Conservation (phyloP, 2,797 vertebrate genomes). For the Sebastes iracundus region DNA sequence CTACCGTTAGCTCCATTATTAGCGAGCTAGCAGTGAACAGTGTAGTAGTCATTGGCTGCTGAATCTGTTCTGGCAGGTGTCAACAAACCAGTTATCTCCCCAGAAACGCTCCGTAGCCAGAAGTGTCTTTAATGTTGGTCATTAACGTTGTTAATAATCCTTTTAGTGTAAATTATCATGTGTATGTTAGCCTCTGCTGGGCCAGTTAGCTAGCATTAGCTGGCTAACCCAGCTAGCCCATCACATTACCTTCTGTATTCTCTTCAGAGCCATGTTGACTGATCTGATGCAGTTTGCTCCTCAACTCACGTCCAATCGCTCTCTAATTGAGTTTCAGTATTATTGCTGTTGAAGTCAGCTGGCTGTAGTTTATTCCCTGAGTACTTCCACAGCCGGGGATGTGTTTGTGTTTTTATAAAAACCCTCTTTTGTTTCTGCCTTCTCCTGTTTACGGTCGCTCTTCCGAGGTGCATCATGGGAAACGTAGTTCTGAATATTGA, state of each 20-base stretch:
- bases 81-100: background rate
- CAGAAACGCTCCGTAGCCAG: background rate
- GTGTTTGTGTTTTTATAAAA: constrained; percentile 61
- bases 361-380: constrained; percentile 67
- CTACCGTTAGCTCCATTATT: constrained; percentile 11
- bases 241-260: constrained; percentile 71
- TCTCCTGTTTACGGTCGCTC: constrained; percentile 58
- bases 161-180: background rate
- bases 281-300: constrained; percentile 1
- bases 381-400: constrained; percentile 49
- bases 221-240: constrained; percentile 11
- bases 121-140: background rate
- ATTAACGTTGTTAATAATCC: background rate
- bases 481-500: constrained; percentile 38
- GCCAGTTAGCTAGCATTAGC: constrained; percentile 39
- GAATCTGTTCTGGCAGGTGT: background rate
- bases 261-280: constrained; percentile 69
- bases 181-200: constrained; percentile 7
- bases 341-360: constrained; percentile 51
- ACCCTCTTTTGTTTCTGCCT: constrained; percentile 70
- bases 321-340: background rate
- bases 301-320: background rate
- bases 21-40: constrained; percentile 37
- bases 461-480: constrained; percentile 42
- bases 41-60: constrained; percentile 4